Conservation (phyloP, 2,113 vertebrate genomes). For the Cochlearius cochlearius region DNA sequence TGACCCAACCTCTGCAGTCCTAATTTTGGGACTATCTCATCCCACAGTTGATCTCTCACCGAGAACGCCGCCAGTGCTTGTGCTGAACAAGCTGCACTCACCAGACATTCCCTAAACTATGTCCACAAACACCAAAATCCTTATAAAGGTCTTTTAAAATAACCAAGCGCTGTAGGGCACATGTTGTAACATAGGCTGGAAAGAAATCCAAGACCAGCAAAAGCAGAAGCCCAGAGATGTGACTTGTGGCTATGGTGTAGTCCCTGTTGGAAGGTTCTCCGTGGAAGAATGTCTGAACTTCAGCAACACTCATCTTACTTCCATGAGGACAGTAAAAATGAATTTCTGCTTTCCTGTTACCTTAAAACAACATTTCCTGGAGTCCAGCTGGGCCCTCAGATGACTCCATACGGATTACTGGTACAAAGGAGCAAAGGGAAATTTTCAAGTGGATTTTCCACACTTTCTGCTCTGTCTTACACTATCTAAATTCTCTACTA, state of each 20-base stretch:
- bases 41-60: neutral
- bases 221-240: neutral
- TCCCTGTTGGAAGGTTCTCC: neutral
- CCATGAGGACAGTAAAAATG: neutral
- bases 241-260: fast-evolving
- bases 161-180: neutral
- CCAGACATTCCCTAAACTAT: neutral
- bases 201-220: neutral
- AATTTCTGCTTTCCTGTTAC: neutral
- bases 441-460: neutral
- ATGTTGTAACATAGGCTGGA: neutral
- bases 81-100: neutral
- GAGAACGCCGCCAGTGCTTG: neutral
- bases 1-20: neutral
- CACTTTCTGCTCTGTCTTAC: neutral
- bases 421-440: neutral
- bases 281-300: neutral
- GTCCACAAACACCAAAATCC: neutral
- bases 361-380: neutral
- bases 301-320: neutral
- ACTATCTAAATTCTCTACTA: neutral
- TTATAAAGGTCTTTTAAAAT: neutral
- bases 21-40: neutral
- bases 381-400: neutral
- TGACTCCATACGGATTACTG: neutral